A percentile compares a stretch with the other conserved stretches of the same genome.
phyloP scores from a whole-genome alignment of 2,888 invertebrate genomes.

The Pandemis cinnamomeana region DNA sequence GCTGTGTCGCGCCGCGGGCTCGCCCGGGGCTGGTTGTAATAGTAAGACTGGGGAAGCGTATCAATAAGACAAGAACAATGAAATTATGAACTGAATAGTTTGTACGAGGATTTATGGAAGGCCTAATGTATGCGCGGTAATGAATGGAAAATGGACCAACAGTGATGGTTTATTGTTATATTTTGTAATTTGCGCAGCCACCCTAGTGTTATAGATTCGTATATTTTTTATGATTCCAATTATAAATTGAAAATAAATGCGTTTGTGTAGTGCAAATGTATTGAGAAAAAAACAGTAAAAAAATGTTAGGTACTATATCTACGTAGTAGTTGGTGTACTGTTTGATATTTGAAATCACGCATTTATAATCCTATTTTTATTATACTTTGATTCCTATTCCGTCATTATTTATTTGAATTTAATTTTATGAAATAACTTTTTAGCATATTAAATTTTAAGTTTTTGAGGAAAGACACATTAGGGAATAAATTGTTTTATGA shows the following conservation, averaged over 20 bases:
- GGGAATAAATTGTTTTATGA: conserved; percentile 68
- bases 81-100: conserved; percentile 36
- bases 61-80: conserved; percentile 38
- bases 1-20: conserved; percentile 8
- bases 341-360: conserved; percentile 24
- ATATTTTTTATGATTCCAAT: conserved; percentile 18
- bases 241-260: conserved; percentile 16
- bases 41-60: conserved; percentile 21
- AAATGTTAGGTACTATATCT: conserved; percentile 12
- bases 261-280: conserved; percentile 29
- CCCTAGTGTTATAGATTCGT: conserved; percentile 5
- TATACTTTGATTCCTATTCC: conserved; percentile 37
- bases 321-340: conserved; percentile 14
- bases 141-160: conserved; percentile 22
- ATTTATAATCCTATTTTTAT: conserved; percentile 33
- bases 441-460: conserved; percentile 53
- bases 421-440: conserved; percentile 29
- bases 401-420: conserved; percentile 30
- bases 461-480: conserved; percentile 72
- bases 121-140: conserved; percentile 30
- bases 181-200: conserved; percentile 15
- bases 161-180: conserved; percentile 7
- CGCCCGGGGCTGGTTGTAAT: conserved; percentile 1
- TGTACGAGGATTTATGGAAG: conserved; percentile 30
- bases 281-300: conserved; percentile 54